A percentile compares a stretch with the other conserved stretches of the same genome.
These are phyloP conservation scores for Parazoanthus swiftii DNA, from an alignment of 92 coral and sea anemone species.

Conservation along the genomic window DNA sequence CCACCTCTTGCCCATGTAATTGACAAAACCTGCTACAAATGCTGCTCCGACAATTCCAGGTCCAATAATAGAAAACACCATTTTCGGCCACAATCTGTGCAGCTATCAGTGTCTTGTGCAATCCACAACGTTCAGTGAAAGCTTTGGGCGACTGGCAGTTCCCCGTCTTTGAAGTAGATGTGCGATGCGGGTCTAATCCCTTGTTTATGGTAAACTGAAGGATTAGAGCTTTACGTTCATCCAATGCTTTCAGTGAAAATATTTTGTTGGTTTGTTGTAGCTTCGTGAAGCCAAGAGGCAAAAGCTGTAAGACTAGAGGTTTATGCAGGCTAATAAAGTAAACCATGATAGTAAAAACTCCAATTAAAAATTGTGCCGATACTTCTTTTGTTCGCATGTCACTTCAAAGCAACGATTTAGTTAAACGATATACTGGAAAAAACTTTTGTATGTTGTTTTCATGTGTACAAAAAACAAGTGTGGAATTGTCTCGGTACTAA, in stretches of 20 bases:
- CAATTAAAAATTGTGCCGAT: neutral
- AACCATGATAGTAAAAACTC: neutral
- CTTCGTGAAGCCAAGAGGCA: neutral
- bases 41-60: slow-evolving; percentile 26
- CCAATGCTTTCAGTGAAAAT: too few species aligned
- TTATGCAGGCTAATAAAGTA: neutral
- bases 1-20: neutral
- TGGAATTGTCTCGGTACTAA: neutral
- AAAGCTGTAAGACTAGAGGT: neutral
- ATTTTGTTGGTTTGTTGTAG: neutral
- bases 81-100: neutral
- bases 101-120: neutral
- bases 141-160: neutral
- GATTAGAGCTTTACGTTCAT: neutral
- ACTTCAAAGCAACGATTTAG: neutral
- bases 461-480: neutral
- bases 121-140: neutral
- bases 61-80: slow-evolving; percentile 31
- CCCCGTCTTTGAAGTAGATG: neutral
- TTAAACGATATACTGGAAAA: neutral
- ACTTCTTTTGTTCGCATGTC: neutral
- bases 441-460: neutral
- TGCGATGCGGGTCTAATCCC: neutral
- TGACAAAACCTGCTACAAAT: slow-evolving; percentile 15
- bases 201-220: slow-evolving; percentile 4